Evolutionary conservation across 2,797 vertebrate genomes (phyloP), one percentile per base, ranked within the genome.

Genomic region (Enteromius argenteus): DNA sequence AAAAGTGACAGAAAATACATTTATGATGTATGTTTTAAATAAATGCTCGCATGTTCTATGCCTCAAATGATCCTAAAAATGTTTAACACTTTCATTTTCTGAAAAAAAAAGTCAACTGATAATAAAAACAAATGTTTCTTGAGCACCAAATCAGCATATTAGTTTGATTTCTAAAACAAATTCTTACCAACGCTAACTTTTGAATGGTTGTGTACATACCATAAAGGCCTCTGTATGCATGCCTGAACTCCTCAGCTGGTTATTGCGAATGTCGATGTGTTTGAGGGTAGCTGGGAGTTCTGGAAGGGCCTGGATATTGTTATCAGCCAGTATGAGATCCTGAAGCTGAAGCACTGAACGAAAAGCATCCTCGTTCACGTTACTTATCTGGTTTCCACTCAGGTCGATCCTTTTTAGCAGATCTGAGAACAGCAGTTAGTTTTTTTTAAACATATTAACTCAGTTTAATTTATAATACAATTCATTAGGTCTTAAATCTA

Each of bases 361-460:
- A 88, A 97, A 94, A 10, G 95, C 91, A 0, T 95, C 93, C 0
- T 88, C 89, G 0, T 95, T 93, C 0, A 92, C 93, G 87, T 86
- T 84, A 3, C 92, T 91, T 86, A 97, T 95, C 88, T 86, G 88
- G 82, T 96, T 97, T 78, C 94, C 92, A 0, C 94, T 96, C 72
- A 97, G 92, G 84, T 97, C 96, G 9, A 96, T 93, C 60, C 91
- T 91, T 80, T 93, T 95, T 79, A 96, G 90, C 68, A 94, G 95
- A 81, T 92, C 97, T 97, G 87, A 13, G 66, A 86, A 85, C 14
- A 86, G n/a, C 37, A 9, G n/a, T 56, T 14, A 79, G 11, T 83
- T 51, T 69, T 80, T 32, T 5, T 67, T 32, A 27, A 44, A 64
- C 39, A 32, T 46, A 46, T 2, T 44, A 23, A 27, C 44, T 58